Percentiles rank a stretch among this genome's conserved stretches.
Evolutionary conservation across 2,113 vertebrate genomes (phyloP).

Genomic region (Corythornis vintsioides): DNA sequence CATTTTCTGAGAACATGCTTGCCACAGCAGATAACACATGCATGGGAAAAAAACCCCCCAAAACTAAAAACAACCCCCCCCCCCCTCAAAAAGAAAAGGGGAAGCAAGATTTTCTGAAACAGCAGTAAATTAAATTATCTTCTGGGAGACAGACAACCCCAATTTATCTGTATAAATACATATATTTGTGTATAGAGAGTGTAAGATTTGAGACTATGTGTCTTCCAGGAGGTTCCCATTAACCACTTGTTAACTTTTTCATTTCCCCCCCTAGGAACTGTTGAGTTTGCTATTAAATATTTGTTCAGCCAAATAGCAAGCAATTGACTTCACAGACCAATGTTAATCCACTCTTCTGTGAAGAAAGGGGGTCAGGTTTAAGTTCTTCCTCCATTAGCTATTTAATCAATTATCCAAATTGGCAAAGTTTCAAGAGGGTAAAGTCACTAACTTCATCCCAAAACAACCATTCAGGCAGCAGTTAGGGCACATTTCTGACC

Average conservation of each 20-base stretch:
- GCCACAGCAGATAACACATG: background rate
- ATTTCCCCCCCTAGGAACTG: slow-evolving; percentile 14
- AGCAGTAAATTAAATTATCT: background rate
- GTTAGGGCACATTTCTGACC: background rate
- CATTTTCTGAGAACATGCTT: background rate
- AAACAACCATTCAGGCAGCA: slow-evolving; percentile 29
- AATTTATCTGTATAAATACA: background rate
- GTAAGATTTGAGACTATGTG: background rate
- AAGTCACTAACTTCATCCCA: slow-evolving; percentile 16
- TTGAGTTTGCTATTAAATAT: slow-evolving; percentile 52
- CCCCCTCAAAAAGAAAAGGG: background rate
- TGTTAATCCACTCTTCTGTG: background rate
- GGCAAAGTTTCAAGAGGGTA: slow-evolving; percentile 37
- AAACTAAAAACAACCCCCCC: background rate
- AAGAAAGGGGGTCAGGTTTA: slow-evolving; percentile 25
- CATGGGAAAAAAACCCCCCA: accelerated
- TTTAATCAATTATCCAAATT: slow-evolving; percentile 61
- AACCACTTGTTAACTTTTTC: slow-evolving; percentile 13
- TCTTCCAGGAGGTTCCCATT: background rate
- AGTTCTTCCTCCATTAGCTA: slow-evolving; percentile 32
- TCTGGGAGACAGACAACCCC: background rate
- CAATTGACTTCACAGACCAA: slow-evolving; percentile 1
- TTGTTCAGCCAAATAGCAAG: slow-evolving; percentile 46
- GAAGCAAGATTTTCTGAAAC: background rate
- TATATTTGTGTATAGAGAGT: background rate